Percentiles rank a stretch among this genome's conserved stretches.
phyloP scores from a whole-genome alignment of 2,797 vertebrate genomes.

The Atherinosoma microstoma region DNA sequence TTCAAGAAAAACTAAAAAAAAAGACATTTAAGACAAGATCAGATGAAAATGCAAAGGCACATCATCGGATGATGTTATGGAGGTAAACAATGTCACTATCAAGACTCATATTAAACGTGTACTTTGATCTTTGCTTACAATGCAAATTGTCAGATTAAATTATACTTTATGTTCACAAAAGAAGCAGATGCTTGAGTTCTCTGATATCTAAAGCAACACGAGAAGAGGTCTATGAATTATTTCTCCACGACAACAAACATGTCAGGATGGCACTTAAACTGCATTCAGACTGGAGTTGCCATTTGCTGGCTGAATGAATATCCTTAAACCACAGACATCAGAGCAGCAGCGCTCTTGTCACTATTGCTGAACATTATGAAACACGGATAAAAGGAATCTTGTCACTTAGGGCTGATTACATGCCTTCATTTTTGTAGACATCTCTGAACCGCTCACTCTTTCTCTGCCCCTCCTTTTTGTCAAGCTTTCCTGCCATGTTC shows the following conservation, averaged over 20 bases:
- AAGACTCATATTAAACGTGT: background rate
- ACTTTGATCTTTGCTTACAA: background rate
- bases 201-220: constrained; percentile 7
- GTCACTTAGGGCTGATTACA: constrained; percentile 53
- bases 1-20: too few species aligned
- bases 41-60: background rate
- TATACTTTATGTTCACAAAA: background rate
- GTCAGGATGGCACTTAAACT: background rate
- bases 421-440: constrained; percentile 29
- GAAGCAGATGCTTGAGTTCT: background rate
- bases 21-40: background rate
- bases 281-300: background rate
- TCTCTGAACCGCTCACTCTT: constrained; percentile 20
- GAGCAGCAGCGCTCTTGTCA: constrained; percentile 11
- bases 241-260: constrained; percentile 2
- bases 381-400: constrained; percentile 37
- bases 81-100: background rate
- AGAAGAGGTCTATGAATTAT: background rate
- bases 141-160: background rate
- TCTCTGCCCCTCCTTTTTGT: constrained; percentile 10
- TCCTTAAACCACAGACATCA: constrained; percentile 12
- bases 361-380: constrained; percentile 26
- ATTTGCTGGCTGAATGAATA: constrained; percentile 25
- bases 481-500: background rate
- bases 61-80: background rate